Conservation (phyloP, 2,888 invertebrate genomes). For the Nemapogon koenigi region DNA sequence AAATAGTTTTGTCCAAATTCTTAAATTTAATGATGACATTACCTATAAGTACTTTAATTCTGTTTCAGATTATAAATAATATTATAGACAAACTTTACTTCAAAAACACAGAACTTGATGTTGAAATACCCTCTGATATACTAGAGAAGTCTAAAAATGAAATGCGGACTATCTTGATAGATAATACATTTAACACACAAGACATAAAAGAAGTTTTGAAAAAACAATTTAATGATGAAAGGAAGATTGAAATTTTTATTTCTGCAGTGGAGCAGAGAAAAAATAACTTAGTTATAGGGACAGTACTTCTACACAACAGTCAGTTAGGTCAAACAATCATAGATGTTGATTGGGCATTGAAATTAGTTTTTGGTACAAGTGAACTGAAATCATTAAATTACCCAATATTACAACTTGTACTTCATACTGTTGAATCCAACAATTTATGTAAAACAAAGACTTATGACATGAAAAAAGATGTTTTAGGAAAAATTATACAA, state of each 20-base stretch:
- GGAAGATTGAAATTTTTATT: slow-evolving; percentile 22
- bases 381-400: slow-evolving; percentile 34
- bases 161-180: slow-evolving; percentile 18
- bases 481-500: slow-evolving; percentile 31
- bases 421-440: slow-evolving; percentile 25
- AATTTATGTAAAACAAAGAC: slow-evolving; percentile 21
- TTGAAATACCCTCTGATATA: slow-evolving; percentile 15
- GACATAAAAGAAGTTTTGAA: slow-evolving; percentile 20
- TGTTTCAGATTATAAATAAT: slow-evolving; percentile 1
- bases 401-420: slow-evolving; percentile 31
- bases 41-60: no score
- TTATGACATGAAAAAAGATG: slow-evolving; percentile 37
- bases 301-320: slow-evolving; percentile 29
- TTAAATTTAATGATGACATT: no score
- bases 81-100: slow-evolving; percentile 4
- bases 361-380: slow-evolving; percentile 38
- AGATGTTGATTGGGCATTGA: slow-evolving; percentile 37
- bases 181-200: slow-evolving; percentile 23
- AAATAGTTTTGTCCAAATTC: no score
- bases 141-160: slow-evolving; percentile 20
- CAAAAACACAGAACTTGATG: slow-evolving; percentile 1
- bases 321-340: slow-evolving; percentile 27
- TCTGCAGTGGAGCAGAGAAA: slow-evolving; percentile 24
- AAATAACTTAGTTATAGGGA: slow-evolving; percentile 25
- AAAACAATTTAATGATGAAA: slow-evolving; percentile 22